phyloP scores from a whole-genome alignment of 2,797 vertebrate genomes.

The Brotula barbata region DNA sequence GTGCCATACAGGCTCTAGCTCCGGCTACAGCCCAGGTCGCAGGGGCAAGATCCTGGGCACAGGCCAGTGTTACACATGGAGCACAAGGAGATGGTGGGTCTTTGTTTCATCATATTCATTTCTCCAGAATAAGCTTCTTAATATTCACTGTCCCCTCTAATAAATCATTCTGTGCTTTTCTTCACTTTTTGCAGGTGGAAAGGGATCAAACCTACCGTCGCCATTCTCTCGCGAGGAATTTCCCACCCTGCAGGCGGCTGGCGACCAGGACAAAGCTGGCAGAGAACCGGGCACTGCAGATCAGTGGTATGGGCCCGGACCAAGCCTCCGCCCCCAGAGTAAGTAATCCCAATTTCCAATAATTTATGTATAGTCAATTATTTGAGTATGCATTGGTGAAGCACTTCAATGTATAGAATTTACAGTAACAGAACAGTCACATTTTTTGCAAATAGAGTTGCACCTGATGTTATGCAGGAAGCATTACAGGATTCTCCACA shows the following conservation, averaged over 20 bases:
- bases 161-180: background rate
- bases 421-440: no score
- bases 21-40: constrained; percentile 84
- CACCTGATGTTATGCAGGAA: no score
- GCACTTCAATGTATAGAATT: background rate
- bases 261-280: constrained; percentile 96
- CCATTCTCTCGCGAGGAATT: constrained; percentile 99
- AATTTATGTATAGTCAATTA: constrained; percentile 13
- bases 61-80: constrained; percentile 94
- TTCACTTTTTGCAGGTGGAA: constrained; percentile 83
- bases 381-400: background rate
- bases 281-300: constrained; percentile 95
- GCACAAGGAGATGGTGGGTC: constrained; percentile 92
- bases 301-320: constrained; percentile 98
- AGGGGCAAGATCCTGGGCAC: constrained; percentile 96
- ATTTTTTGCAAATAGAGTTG: no score
- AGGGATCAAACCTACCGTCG: constrained; percentile 95
- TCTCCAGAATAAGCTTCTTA: background rate
- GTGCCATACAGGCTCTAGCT: constrained; percentile 76
- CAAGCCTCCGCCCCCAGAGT: constrained; percentile 99
- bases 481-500: no score
- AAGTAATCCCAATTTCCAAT: constrained; percentile 55
- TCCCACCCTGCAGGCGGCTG: constrained; percentile 98
- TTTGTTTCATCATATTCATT: background rate
- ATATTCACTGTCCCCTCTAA: background rate